Evolutionary conservation across 1,140 invertebrate genomes (phyloP).

Genomic region (Reticulitermes speratus): DNA sequence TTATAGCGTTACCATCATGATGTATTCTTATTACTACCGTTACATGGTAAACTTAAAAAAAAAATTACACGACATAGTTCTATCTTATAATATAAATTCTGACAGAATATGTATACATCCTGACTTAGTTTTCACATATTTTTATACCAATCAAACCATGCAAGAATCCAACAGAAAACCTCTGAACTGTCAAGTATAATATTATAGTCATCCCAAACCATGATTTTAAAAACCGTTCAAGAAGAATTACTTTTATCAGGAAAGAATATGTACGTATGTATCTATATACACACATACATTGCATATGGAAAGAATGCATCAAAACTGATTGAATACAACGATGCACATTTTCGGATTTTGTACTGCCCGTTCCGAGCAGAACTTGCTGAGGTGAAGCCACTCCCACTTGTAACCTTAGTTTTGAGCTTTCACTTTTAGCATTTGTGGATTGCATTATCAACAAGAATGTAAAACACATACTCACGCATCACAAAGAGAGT

Average conservation of each 20-base stretch:
- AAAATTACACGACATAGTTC: not conserved
- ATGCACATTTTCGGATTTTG: not conserved
- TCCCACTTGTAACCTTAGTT: not conserved
- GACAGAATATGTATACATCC: constrained; percentile 27
- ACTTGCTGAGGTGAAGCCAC: not conserved
- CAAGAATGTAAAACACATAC: not conserved
- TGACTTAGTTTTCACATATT: constrained; percentile 34
- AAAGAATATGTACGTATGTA: not conserved
- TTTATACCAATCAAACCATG: constrained; percentile 33
- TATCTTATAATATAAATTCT: constrained; percentile 22
- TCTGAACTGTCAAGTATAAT: not conserved
- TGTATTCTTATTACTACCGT: not conserved
- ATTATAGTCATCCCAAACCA: constrained; percentile 24
- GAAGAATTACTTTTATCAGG: not conserved
- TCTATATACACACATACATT: not conserved
- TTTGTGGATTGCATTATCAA: not conserved
- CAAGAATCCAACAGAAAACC: constrained; percentile 31
- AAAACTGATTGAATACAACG: not conserved
- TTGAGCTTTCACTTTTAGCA: not conserved
- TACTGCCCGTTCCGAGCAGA: not conserved
- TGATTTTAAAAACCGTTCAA: not conserved
- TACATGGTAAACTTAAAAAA: not conserved
- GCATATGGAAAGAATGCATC: not conserved
- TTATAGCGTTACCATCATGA: not conserved
- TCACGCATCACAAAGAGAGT: not conserved